Conservation (phyloP, 2,113 vertebrate species). For the Fregetta grallaria region DNA sequence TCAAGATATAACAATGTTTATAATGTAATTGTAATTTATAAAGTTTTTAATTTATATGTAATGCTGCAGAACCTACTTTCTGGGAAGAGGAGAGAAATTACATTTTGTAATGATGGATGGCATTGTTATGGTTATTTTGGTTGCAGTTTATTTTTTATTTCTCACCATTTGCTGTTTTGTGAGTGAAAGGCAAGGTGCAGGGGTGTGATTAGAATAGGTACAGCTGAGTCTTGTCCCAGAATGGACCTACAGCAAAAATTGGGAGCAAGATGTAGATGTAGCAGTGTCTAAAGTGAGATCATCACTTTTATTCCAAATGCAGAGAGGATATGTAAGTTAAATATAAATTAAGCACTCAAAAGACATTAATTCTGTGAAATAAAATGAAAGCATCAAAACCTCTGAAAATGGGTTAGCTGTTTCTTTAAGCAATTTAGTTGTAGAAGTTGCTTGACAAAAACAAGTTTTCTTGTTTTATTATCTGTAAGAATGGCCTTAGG, state of each 20-base stretch:
- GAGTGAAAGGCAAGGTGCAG: background rate
- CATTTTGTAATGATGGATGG: background rate
- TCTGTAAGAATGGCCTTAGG: slow-evolving; percentile 38
- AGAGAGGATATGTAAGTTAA: slow-evolving; percentile 1
- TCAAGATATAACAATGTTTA: background rate
- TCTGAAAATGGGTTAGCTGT: slow-evolving; percentile 41
- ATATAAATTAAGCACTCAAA: background rate
- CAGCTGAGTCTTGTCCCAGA: background rate
- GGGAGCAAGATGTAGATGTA: background rate
- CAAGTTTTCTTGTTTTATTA: slow-evolving; percentile 25
- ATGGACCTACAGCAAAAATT: background rate
- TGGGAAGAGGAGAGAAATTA: background rate
- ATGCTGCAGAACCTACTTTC: background rate
- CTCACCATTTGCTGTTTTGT: background rate
- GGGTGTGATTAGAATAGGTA: background rate
- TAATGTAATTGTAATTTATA: background rate
- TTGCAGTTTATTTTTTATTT: background rate
- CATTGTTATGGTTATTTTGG: background rate
- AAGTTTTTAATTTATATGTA: background rate
- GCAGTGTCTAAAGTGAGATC: background rate
- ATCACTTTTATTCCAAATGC: background rate
- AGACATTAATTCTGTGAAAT: background rate
- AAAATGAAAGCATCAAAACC: background rate
- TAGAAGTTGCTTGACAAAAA: background rate
- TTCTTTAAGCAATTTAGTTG: slow-evolving; percentile 48